These are phyloP conservation scores for Drosophila rellima DNA, from an alignment of 2,888 invertebrate genomes.

Conservation along the genomic window DNA sequence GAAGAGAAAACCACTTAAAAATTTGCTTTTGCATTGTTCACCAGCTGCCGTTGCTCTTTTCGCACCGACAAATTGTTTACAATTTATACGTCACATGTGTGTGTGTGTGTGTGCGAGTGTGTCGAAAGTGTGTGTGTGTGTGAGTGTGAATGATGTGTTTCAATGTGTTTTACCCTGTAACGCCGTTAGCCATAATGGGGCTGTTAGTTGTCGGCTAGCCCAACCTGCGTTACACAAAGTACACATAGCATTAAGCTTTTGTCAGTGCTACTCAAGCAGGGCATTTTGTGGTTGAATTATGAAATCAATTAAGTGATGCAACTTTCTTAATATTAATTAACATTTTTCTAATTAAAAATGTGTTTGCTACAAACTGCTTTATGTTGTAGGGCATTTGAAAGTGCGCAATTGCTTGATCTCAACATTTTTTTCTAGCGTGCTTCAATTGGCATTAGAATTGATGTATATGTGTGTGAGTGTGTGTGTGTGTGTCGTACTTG, in stretches of 20 bases:
- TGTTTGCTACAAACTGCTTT: background rate
- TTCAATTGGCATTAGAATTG: conserved; percentile 45
- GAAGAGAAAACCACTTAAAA: conserved; percentile 51
- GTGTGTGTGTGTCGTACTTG: conserved; percentile 29
- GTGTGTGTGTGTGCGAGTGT: conserved; percentile 2
- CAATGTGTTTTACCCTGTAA: conserved; percentile 46
- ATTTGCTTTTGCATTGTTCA: conserved; percentile 51
- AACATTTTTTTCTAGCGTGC: conserved; percentile 12
- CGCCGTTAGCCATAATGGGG: conserved; percentile 4
- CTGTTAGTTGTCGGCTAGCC: conserved; percentile 7
- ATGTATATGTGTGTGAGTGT: conserved; percentile 6
- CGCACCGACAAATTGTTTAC: conserved; percentile 74
- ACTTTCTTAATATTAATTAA: background rate
- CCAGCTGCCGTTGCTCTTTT: conserved; percentile 72
- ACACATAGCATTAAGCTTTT: conserved; percentile 11
- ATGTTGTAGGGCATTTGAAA: conserved; percentile 20
- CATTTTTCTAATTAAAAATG: background rate
- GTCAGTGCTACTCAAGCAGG: background rate
- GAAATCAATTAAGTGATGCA: background rate
- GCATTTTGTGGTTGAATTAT: background rate
- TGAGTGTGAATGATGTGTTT: conserved; percentile 1
- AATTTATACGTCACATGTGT: conserved; percentile 30
- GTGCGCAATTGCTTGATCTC: conserved; percentile 3
- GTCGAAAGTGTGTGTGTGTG: conserved; percentile 3
- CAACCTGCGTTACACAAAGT: background rate